Conservation (phyloP, 2,113 vertebrate genomes). For the Ammodytes dubius region DNA sequence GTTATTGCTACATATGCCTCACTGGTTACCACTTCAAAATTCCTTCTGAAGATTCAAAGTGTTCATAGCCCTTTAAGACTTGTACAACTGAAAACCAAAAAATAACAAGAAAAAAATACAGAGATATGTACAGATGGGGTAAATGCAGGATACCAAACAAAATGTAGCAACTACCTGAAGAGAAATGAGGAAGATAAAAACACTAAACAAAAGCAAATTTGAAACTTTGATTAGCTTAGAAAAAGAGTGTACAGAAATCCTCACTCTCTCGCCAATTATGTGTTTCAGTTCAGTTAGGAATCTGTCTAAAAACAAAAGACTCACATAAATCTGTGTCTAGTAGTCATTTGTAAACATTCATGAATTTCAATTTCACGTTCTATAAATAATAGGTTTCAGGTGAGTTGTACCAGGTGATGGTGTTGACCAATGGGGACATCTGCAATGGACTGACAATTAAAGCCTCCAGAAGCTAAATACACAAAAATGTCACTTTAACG, state of each 20-base stretch:
- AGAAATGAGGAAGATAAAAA: neutral
- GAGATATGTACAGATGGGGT: slow-evolving; percentile 19
- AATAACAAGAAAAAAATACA: slow-evolving; percentile 29
- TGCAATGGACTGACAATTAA: slow-evolving; percentile 30
- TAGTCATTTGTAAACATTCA: slow-evolving; percentile 76
- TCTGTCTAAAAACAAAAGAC: slow-evolving; percentile 54
- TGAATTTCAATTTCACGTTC: slow-evolving; percentile 45
- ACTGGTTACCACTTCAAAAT: slow-evolving; percentile 47
- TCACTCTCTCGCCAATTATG: neutral
- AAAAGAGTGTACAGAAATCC: slow-evolving; percentile 43
- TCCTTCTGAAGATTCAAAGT: slow-evolving; percentile 49
- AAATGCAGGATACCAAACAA: slow-evolving; percentile 16
- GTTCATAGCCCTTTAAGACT: slow-evolving; percentile 79
- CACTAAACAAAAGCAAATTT: neutral
- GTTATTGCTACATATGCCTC: slow-evolving; percentile 81
- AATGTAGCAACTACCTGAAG: slow-evolving; percentile 9
- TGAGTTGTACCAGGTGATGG: slow-evolving; percentile 37
- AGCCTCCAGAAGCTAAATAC: slow-evolving; percentile 26
- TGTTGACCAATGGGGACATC: slow-evolving; percentile 4
- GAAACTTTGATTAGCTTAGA: slow-evolving; percentile 34
- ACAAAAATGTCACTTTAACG: slow-evolving; percentile 40
- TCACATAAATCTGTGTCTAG: slow-evolving; percentile 54
- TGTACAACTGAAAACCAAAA: slow-evolving; percentile 41
- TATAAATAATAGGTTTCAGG: slow-evolving; percentile 46
- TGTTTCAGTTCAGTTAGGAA: slow-evolving; percentile 54